These are phyloP conservation scores for Cataglyphis hispanica DNA, from an alignment of 1,140 invertebrate genomes.

Conservation along the genomic window DNA sequence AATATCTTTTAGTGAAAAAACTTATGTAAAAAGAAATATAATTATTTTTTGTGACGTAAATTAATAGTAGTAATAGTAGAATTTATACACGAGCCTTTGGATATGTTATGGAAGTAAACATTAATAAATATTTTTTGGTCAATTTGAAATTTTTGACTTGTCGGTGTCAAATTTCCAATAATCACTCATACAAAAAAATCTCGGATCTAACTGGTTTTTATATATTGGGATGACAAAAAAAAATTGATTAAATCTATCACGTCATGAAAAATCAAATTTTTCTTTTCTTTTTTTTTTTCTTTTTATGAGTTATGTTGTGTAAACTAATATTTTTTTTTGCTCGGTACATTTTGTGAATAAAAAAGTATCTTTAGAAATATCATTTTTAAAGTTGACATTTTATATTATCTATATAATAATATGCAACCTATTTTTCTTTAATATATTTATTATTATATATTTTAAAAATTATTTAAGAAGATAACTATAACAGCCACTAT, in stretches of 20 bases:
- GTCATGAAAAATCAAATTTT: conserved; percentile 41
- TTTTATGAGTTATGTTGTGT: background rate
- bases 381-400: background rate
- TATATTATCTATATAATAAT: background rate
- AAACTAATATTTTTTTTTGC: conserved; percentile 10
- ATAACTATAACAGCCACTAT: background rate
- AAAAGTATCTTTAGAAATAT: background rate
- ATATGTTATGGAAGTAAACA: background rate
- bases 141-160: conserved; percentile 17
- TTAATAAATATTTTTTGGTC: conserved; percentile 19
- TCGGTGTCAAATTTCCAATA: conserved; percentile 4
- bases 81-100: background rate
- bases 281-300: conserved; percentile 10
- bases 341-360: background rate
- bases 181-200: conserved; percentile 26
- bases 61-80: background rate
- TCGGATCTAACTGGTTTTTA: conserved; percentile 16
- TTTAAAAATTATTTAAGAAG: background rate
- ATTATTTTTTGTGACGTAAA: background rate
- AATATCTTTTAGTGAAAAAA: background rate
- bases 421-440: background rate
- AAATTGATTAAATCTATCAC: conserved; percentile 40
- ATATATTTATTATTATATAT: background rate
- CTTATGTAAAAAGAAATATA: background rate
- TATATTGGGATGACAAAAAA: conserved; percentile 5